These are phyloP conservation scores for Calephelis virginiensis DNA, from an alignment of 1,140 invertebrate species.

Conservation along the genomic window DNA sequence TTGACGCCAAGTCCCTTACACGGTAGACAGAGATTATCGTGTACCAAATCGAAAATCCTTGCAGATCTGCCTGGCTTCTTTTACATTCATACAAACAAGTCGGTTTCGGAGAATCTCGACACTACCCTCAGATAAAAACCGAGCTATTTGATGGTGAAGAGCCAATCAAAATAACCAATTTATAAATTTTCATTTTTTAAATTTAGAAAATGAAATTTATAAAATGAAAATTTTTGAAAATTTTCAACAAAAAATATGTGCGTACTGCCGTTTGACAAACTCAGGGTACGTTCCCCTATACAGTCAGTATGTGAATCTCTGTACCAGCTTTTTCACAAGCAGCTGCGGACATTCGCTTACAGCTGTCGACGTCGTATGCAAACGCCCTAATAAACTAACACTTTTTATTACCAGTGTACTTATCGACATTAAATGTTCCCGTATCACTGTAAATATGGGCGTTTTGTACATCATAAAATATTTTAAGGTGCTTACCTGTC, in stretches of 20 bases:
- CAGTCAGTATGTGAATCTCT: conserved; percentile 60
- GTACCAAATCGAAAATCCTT: no score
- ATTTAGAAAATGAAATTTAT: no score
- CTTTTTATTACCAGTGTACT: conserved; percentile 56
- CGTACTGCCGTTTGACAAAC: background rate
- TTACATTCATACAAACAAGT: no score
- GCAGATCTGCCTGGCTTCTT: no score
- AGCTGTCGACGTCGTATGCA: conserved; percentile 67
- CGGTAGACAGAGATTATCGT: no score
- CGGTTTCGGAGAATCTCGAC: no score
- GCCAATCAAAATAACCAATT: no score
- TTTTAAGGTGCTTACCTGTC: background rate
- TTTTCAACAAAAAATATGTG: background rate
- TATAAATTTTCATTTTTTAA: no score
- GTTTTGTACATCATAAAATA: conserved; percentile 45
- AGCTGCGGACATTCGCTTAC: conserved; percentile 49
- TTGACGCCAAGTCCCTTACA: no score
- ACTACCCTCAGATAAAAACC: no score
- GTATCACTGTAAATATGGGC: conserved; percentile 37
- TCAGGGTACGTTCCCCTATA: conserved; percentile 46
- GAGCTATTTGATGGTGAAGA: no score
- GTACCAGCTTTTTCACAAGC: conserved; percentile 62
- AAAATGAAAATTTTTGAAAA: conserved; percentile 1
- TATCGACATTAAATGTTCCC: conserved; percentile 31
- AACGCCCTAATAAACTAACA: conserved; percentile 72